Evolutionary conservation across 2,888 invertebrate genomes (phyloP), one percentile per base, ranked within the genome.

Genomic region (Clitarchus hookeri): DNA sequence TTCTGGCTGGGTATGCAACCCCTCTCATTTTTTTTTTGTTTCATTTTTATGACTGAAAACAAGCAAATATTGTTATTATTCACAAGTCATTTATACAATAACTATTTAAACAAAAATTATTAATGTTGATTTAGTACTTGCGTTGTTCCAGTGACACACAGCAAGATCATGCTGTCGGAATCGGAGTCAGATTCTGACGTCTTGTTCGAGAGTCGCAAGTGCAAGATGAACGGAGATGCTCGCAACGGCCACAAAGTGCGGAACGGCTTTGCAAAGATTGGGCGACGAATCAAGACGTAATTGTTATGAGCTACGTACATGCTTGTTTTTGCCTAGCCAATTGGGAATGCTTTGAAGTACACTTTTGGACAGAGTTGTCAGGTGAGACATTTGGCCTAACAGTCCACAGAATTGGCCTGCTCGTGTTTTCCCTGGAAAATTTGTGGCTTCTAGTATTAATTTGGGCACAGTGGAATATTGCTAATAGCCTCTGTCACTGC

Each of bases 141-240:
- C 23, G 13, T 53, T 87, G 88, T 92, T 92, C 65, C 91, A 95
- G 95, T 94, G 91, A 92, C 93, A 48, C 92, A 92, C 88, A 93
- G 94, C 89, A 94, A 95, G 91, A 92, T 95, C 86, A 95, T 94
- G 85, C 90, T 95, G 86, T 94, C 96, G 0, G 97, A 97, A 90
- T 94, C 95, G 0, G 97, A 97, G 88, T 96, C 96, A 0, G 97
- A 97, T 89, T 97, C 97, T 0, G 97, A 97, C 91, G 96, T 97
- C 13, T 92, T 97, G 27, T 97, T 97, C 90, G 97, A 97, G 91
- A 94, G 95, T 16, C 94, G 95, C 86, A 89, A 87, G 88, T 88
- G 83, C 87, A 88, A 87, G 84, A 44, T 83, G 53, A 91, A 91
- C 87, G 93, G 93, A 89, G 92, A 93, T 16, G 92, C 92, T 90